A percentile compares a stretch with the other conserved stretches of the same genome.
Conservation (phyloP, 1,140 invertebrate species). For the Eulimnadia texana region DNA sequence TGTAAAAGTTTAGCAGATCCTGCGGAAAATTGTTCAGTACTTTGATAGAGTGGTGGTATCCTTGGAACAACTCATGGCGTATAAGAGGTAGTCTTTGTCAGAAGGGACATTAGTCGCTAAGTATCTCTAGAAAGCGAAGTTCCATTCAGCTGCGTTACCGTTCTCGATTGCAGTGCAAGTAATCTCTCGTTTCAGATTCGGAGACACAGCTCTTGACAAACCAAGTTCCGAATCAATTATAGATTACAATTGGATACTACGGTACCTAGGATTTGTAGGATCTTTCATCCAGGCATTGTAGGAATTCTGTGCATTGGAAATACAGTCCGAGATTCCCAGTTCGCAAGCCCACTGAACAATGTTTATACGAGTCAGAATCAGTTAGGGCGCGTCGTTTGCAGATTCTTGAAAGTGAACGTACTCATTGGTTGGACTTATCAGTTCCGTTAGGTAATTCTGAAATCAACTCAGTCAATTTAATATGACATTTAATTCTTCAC, state of each 20-base stretch:
- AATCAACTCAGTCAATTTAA: too few species aligned
- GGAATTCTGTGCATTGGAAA: constrained; percentile 45
- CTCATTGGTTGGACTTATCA: constrained; percentile 46
- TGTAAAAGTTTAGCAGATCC: background rate
- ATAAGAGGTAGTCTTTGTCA: constrained; percentile 26
- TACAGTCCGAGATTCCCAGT: constrained; percentile 50
- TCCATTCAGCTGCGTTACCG: constrained; percentile 32
- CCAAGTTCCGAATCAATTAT: background rate
- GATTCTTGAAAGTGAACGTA: constrained; percentile 51
- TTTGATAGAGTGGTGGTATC: constrained; percentile 21
- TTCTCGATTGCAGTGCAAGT: constrained; percentile 32
- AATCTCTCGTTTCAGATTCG: constrained; percentile 28
- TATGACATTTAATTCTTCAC: too few species aligned
- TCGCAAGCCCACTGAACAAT: constrained; percentile 51
- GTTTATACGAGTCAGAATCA: constrained; percentile 50
- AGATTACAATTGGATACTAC: background rate
- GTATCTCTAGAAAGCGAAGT: constrained; percentile 30
- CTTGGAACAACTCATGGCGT: constrained; percentile 28
- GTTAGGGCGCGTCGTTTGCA: constrained; percentile 48
- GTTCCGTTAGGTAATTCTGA: constrained; percentile 47
- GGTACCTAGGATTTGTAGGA: constrained; percentile 11
- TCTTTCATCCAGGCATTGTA: constrained; percentile 50
- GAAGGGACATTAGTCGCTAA: constrained; percentile 23
- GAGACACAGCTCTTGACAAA: constrained; percentile 27
- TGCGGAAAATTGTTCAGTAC: constrained; percentile 9